These are phyloP conservation scores for Gouania willdenowi DNA, from an alignment of 2,797 vertebrate species.

Conservation along the genomic window DNA sequence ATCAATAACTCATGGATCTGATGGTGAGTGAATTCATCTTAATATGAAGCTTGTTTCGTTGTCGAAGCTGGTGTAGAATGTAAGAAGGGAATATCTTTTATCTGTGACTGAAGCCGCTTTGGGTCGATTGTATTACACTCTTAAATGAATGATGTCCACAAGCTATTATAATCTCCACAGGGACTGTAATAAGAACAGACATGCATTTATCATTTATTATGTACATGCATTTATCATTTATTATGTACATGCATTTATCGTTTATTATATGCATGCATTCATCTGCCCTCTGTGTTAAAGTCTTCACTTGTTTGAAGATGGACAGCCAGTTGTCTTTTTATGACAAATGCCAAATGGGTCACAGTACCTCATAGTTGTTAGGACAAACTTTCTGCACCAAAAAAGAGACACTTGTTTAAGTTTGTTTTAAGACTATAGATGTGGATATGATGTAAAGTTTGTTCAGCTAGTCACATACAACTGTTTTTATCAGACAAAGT, in stretches of 20 bases:
- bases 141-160: slow-evolving; percentile 49
- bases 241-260: no score
- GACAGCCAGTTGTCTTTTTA: slow-evolving; percentile 67
- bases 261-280: no score
- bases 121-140: slow-evolving; percentile 44
- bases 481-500: no score
- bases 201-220: no score
- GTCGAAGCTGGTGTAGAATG: not conserved
- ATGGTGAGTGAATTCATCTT: slow-evolving; percentile 63
- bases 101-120: no score
- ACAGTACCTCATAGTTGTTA: slow-evolving; percentile 37
- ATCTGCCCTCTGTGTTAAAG: slow-evolving; percentile 25
- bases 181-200: slow-evolving; percentile 28
- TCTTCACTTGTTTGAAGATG: slow-evolving; percentile 66
- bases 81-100: not conserved
- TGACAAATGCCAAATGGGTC: slow-evolving; percentile 54
- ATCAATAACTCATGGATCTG: slow-evolving; percentile 37
- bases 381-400: slow-evolving; percentile 11
- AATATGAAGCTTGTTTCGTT: slow-evolving; percentile 1
- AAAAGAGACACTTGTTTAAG: slow-evolving; percentile 20
- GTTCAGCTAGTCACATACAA: no score
- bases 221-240: no score
- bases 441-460: no score
- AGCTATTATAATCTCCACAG: slow-evolving; percentile 42
- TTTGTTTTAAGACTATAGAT: not conserved